Evolutionary conservation across 2,888 invertebrate species (phyloP).

Genomic region (Schizotus pectinicornis): DNA sequence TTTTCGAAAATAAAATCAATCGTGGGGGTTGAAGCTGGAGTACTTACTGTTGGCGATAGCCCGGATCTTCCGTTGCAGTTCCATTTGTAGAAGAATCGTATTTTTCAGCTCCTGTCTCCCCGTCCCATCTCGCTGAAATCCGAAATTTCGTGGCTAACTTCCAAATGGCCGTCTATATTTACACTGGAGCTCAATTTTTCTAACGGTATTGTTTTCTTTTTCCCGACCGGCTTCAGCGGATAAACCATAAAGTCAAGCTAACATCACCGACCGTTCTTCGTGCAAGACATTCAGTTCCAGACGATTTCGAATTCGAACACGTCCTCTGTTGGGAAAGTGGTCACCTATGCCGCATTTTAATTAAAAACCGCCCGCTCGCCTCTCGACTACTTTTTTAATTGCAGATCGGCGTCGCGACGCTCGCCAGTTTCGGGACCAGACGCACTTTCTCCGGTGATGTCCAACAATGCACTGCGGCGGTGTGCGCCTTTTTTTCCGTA

Average conservation of each 20-base stretch:
- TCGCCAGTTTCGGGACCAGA: neutral
- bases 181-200: slow-evolving; percentile 13
- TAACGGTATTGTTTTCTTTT: slow-evolving; percentile 4
- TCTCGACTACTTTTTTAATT: slow-evolving; percentile 5
- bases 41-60: slow-evolving; percentile 14
- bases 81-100: slow-evolving; percentile 4
- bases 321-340: slow-evolving; percentile 13
- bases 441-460: slow-evolving; percentile 15
- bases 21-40: neutral
- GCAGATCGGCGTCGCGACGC: neutral
- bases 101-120: slow-evolving; percentile 1
- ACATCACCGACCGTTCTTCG: neutral
- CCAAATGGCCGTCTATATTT: slow-evolving; percentile 18
- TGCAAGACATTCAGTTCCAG: slow-evolving; percentile 1
- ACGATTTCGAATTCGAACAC: slow-evolving; percentile 3
- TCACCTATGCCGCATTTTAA: slow-evolving; percentile 23
- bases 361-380: neutral
- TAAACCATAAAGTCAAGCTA: neutral
- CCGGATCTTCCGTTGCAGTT: slow-evolving; percentile 10
- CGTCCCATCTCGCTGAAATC: slow-evolving; percentile 9
- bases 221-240: neutral
- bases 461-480: slow-evolving; percentile 24
- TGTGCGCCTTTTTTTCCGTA: slow-evolving; percentile 19
- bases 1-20: neutral
- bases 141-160: slow-evolving; percentile 10